These are phyloP conservation scores for Myotis davidii DNA, from an alignment of 2,113 vertebrate genomes.

Conservation along the genomic window DNA sequence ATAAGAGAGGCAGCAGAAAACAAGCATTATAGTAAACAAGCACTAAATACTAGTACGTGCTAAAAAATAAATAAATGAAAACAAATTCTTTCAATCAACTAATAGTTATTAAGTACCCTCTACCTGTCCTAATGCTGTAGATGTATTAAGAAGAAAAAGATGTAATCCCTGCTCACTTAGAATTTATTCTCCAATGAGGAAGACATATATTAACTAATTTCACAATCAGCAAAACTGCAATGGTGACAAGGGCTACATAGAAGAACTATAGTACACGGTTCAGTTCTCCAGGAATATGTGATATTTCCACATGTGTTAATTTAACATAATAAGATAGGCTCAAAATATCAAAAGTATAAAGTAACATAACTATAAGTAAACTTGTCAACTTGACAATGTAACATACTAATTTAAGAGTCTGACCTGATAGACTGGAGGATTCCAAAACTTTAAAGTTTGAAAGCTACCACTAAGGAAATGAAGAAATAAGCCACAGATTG, in stretches of 20 bases:
- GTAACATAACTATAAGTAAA: background rate
- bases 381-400: background rate
- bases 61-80: background rate
- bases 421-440: background rate
- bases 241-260: background rate
- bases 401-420: background rate
- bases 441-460: background rate
- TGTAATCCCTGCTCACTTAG: background rate
- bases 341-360: constrained; percentile 4
- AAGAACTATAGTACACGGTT: background rate
- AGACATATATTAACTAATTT: background rate
- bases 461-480: background rate
- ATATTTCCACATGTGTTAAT: background rate
- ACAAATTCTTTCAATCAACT: background rate
- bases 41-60: background rate
- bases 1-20: background rate
- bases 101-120: background rate
- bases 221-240: background rate
- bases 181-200: background rate
- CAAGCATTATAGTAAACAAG: background rate
- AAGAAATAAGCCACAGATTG: background rate
- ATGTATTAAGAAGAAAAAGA: background rate
- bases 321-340: background rate
- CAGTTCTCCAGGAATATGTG: background rate
- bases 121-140: background rate